These are phyloP conservation scores for Epicampocera succincta DNA, from an alignment of 2,888 invertebrate species.

Conservation along the genomic window DNA sequence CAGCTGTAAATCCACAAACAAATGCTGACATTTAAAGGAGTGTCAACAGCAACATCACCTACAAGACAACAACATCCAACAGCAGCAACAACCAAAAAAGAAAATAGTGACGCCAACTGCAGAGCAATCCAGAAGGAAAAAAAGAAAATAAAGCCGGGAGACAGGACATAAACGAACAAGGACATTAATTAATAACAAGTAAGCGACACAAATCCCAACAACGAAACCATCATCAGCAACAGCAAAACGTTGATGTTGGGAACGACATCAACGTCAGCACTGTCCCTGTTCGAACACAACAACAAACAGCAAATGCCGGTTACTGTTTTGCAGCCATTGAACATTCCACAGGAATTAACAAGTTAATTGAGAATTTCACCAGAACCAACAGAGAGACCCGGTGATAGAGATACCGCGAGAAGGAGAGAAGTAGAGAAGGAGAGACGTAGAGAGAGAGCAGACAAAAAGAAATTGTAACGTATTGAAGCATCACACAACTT, in stretches of 20 bases:
- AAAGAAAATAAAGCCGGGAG: constrained; percentile 13
- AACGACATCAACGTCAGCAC: constrained; percentile 1
- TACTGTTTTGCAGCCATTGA: constrained; percentile 56
- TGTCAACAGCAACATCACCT: constrained; percentile 56
- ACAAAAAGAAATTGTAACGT: constrained; percentile 3
- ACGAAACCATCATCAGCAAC: constrained; percentile 32
- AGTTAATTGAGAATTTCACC: constrained; percentile 43
- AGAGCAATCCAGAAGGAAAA: not conserved
- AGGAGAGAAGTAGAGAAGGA: not conserved
- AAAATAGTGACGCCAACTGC: not conserved
- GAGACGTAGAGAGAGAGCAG: not conserved
- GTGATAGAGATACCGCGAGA: too few relatives aligned
- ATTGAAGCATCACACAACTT: constrained; percentile 35
- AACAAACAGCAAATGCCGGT: constrained; percentile 21
- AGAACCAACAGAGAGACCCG: constrained; percentile 1
- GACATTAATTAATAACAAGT: constrained; percentile 77
- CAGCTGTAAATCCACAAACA: constrained; percentile 73
- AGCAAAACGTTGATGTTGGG: constrained; percentile 13
- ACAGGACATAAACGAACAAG: constrained; percentile 41
- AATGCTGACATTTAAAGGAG: constrained; percentile 70
- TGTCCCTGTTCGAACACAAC: not conserved
- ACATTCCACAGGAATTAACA: constrained; percentile 63
- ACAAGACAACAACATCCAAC: constrained; percentile 19
- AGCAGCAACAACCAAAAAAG: constrained; percentile 1
- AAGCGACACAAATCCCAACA: constrained; percentile 58